phyloP scores from a whole-genome alignment of 2,888 invertebrate species.

The Brachypalpus laphriformis region DNA sequence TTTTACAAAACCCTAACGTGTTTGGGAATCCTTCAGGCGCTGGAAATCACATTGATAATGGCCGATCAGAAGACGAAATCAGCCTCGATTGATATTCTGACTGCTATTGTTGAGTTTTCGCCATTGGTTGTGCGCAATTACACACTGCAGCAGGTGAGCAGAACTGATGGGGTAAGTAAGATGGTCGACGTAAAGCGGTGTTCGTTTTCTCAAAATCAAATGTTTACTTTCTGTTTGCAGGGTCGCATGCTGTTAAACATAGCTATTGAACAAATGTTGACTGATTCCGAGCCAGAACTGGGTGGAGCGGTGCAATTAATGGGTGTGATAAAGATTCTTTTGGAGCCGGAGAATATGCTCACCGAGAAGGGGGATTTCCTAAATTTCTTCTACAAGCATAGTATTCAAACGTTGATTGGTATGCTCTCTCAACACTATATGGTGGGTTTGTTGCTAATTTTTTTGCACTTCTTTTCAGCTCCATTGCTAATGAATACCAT shows the following conservation, averaged over 20 bases:
- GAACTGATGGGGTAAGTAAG: constrained; percentile 91
- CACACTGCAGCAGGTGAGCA: constrained; percentile 94
- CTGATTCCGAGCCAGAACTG: constrained; percentile 97
- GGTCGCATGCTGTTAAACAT: constrained; percentile 97
- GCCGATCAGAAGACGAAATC: constrained; percentile 97
- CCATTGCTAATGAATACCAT: constrained; percentile 97
- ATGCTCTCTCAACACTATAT: constrained; percentile 60
- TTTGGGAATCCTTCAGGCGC: constrained; percentile 93
- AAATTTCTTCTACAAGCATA: constrained; percentile 99
- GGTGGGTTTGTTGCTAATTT: too few species aligned
- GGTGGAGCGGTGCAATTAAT: constrained; percentile 98
- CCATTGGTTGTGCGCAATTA: constrained; percentile 98
- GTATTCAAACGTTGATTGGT: constrained; percentile 97
- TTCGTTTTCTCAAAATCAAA: not conserved
- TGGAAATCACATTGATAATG: constrained; percentile 95
- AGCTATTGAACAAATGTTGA: constrained; percentile 98
- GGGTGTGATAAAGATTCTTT: constrained; percentile 94
- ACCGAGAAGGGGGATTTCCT: constrained; percentile 99
- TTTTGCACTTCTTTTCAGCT: constrained; percentile 83
- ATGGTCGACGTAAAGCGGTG: not conserved
- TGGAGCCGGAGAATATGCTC: constrained; percentile 99
- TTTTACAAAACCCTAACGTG: constrained; percentile 97
- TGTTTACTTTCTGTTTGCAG: constrained; percentile 82
- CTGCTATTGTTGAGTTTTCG: constrained; percentile 98
- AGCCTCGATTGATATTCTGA: constrained; percentile 98